Percentiles rank a stretch among this genome's conserved stretches.
Conservation (phyloP, 2,113 vertebrate species). For the Orycteropus afer region DNA sequence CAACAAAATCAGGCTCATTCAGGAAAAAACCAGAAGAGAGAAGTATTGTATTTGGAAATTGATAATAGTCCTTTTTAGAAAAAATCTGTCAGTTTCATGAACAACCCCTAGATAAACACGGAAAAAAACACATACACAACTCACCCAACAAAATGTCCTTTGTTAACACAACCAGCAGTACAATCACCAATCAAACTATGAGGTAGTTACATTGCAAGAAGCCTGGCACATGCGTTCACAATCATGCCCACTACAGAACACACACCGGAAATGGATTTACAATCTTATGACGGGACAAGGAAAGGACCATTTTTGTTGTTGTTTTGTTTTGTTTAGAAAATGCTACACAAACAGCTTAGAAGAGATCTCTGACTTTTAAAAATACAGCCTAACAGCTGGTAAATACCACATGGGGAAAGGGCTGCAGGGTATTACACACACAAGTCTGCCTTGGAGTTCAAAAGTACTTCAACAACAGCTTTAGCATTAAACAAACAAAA, state of each 20-base stretch:
- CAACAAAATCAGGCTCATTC: slow-evolving; percentile 73
- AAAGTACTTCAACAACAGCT: slow-evolving; percentile 59
- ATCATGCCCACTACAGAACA: slow-evolving; percentile 68
- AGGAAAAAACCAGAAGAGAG: slow-evolving; percentile 76
- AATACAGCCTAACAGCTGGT: slow-evolving; percentile 53
- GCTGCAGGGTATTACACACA: slow-evolving; percentile 64
- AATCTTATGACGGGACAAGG: slow-evolving; percentile 83
- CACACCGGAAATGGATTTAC: slow-evolving; percentile 81
- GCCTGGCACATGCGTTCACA: slow-evolving; percentile 38
- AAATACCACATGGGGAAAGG: slow-evolving; percentile 63
- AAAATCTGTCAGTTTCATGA: slow-evolving; percentile 78
- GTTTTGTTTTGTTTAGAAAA: slow-evolving; percentile 73
- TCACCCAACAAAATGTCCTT: slow-evolving; percentile 80
- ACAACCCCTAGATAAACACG: slow-evolving; percentile 80
- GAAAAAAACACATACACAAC: slow-evolving; percentile 73
- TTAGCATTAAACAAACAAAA: slow-evolving; percentile 56
- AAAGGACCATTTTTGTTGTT: slow-evolving; percentile 69
- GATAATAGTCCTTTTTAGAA: slow-evolving; percentile 60
- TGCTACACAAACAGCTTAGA: slow-evolving; percentile 68
- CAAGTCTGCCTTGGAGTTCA: slow-evolving; percentile 53
- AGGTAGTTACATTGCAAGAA: slow-evolving; percentile 93
- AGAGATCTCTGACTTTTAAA: slow-evolving; percentile 72
- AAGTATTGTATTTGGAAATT: slow-evolving; percentile 80
- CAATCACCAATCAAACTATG: slow-evolving; percentile 88
- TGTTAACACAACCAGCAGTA: slow-evolving; percentile 84